These are phyloP conservation scores for Drosophila saltans DNA, from an alignment of 1,140 invertebrate genomes.

Conservation along the genomic window DNA sequence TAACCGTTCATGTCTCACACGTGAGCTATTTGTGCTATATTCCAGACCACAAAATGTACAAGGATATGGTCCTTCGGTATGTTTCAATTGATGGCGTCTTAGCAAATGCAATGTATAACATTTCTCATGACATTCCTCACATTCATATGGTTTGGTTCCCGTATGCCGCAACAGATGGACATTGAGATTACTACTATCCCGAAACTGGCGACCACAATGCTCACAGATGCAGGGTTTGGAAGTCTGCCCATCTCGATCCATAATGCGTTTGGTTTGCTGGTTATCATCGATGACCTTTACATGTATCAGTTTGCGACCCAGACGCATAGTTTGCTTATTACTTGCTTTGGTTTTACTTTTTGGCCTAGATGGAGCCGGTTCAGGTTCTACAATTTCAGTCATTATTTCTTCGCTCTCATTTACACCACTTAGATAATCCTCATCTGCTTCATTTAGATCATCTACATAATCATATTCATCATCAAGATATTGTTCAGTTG, in stretches of 20 bases:
- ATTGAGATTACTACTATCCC: slow-evolving; percentile 65
- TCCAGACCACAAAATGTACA: slow-evolving; percentile 68
- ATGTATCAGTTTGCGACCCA: slow-evolving; percentile 61
- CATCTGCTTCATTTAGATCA: slow-evolving; percentile 6
- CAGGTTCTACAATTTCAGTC: neutral
- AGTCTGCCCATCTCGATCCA: slow-evolving; percentile 57
- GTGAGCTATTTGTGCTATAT: slow-evolving; percentile 70
- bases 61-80: slow-evolving; percentile 64
- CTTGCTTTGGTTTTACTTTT: slow-evolving; percentile 7
- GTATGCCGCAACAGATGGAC: slow-evolving; percentile 66
- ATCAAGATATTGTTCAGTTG: neutral
- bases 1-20: slow-evolving; percentile 63
- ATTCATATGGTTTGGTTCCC: slow-evolving; percentile 69
- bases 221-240: slow-evolving; percentile 67
- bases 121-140: slow-evolving; percentile 60
- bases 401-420: slow-evolving; percentile 32
- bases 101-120: slow-evolving; percentile 66
- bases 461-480: slow-evolving; percentile 16
- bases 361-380: neutral
- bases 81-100: slow-evolving; percentile 62
- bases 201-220: slow-evolving; percentile 66
- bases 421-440: slow-evolving; percentile 16
- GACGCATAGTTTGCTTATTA: slow-evolving; percentile 64
- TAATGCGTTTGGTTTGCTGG: slow-evolving; percentile 62
- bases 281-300: slow-evolving; percentile 61